Base-by-base conservation (phyloP, 2,797 vertebrate species). In the Bovichtus variegatus region DNA sequence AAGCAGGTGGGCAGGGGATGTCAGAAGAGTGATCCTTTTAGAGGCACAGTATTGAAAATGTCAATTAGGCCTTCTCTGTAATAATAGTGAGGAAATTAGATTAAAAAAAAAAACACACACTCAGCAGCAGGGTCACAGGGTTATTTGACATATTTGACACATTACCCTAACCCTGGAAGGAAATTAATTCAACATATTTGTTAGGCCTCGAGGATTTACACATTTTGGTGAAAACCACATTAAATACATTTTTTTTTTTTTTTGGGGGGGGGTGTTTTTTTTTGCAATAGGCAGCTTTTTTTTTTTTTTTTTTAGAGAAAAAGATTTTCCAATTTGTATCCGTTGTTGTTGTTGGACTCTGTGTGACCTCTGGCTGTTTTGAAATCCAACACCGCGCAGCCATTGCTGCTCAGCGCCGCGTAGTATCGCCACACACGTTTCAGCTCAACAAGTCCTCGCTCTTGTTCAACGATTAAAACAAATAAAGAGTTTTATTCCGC, bases 401-500 rank as follows among this genome's bases (percentile, higher is more conserved):
- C 3, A 21, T n/a, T 65, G 81, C 78, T 73, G 86, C 90, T 91
- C 80, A 82, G 79, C 53, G 63, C 71, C 67, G 47, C 54, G 47
- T 85, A 76, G 88, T 86, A 91, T 84, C 31, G 8, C 63, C 63
- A 49, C 71, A 70, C 83, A 76, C 85, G 90, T 89, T 88, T 91
- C 87, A 89, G 76, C 89, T 84, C 79, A 90, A 89, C 91, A 82
- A 62, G 71, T 50, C 69, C 76, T 69, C 66, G 69, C 54, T n/a
- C 58, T 87, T 83, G 55, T 92, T 93, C 89, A 91, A 91, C 92
- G 91, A 91, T 92, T 85, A 91, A 93, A 92, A 91, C 88, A 90
- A 93, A 94, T 89, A 86, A n/a, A n/a, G 81, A 84, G 70, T 87
- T 92, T 90, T 84, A 91, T 90, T 89, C 83, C 83, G 77, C 44